These are phyloP conservation scores for Halocynthia roretzi DNA, from an alignment of 23 tunicate genomes.

Conservation along the genomic window DNA sequence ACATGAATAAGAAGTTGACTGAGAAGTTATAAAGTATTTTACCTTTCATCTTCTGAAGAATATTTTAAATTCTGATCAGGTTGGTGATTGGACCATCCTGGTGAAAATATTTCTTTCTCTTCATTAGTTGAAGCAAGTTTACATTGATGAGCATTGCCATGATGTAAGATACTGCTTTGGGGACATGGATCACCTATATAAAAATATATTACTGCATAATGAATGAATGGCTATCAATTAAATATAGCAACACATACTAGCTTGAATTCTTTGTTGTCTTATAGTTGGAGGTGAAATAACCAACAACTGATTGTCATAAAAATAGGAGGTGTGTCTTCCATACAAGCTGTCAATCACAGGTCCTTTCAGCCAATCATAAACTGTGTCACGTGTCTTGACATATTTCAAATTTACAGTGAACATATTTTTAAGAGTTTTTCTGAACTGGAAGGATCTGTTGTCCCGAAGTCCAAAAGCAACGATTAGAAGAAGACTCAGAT, in stretches of 20 bases:
- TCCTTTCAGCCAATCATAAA: slow-evolving; percentile 14
- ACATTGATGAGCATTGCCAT: too few relatives aligned
- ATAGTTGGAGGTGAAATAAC: slow-evolving; percentile 25
- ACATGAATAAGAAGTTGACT: background rate
- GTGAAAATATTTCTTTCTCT: slow-evolving; percentile 20
- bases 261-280: slow-evolving; percentile 41
- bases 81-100: slow-evolving; percentile 13
- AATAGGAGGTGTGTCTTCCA: slow-evolving; percentile 20
- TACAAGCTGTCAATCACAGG: slow-evolving; percentile 13
- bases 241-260: slow-evolving; percentile 3
- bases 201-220: too few relatives aligned
- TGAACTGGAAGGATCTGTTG: slow-evolving; percentile 16
- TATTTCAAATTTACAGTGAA: background rate
- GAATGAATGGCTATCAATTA: background rate
- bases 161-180: too few relatives aligned
- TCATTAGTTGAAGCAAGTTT: background rate
- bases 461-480: slow-evolving; percentile 26
- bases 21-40: background rate
- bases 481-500: slow-evolving; percentile 31
- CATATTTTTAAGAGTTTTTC: slow-evolving; percentile 23
- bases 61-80: background rate
- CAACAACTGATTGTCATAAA: slow-evolving; percentile 28
- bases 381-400: background rate
- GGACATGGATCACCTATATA: too few relatives aligned
- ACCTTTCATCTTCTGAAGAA: slow-evolving; percentile 9